Evolutionary conservation across 2,797 vertebrate genomes (phyloP).

Genomic region (Onychomys torridus): DNA sequence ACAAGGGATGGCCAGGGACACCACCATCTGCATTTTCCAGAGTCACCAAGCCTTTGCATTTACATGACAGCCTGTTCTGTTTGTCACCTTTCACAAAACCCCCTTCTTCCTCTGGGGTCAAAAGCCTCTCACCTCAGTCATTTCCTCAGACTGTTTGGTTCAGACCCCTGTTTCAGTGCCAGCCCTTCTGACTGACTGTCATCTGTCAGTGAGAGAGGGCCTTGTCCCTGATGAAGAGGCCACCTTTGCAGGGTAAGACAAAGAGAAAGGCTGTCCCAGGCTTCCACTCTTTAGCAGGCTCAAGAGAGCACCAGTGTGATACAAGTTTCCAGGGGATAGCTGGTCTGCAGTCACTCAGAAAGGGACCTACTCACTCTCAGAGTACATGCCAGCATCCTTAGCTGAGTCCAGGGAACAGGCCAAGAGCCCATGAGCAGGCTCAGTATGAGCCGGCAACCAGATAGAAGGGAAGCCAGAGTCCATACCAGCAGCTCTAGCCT

Average conservation of each 20-base stretch:
- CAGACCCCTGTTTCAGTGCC: background rate
- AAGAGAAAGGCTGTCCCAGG: background rate
- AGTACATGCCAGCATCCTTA: background rate
- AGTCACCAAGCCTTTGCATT: background rate
- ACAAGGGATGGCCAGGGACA: no score
- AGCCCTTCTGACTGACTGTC: background rate
- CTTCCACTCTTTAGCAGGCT: background rate
- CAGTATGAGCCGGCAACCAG: background rate
- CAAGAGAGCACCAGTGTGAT: no score
- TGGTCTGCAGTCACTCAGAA: background rate
- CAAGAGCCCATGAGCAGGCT: background rate
- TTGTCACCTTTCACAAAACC: no score
- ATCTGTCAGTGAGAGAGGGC: background rate
- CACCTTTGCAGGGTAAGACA: no score
- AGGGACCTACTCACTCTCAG: background rate
- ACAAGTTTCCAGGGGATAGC: background rate
- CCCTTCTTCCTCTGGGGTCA: no score
- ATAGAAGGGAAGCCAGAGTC: no score
- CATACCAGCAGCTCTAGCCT: no score
- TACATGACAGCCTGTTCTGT: background rate
- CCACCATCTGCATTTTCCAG: background rate
- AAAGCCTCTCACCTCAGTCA: no score
- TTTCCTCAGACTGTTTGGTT: background rate
- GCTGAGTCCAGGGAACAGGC: background rate
- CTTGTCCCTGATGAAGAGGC: background rate